Evolutionary conservation across 1,140 invertebrate species (phyloP).

Genomic region (Drosophila ananassae): DNA sequence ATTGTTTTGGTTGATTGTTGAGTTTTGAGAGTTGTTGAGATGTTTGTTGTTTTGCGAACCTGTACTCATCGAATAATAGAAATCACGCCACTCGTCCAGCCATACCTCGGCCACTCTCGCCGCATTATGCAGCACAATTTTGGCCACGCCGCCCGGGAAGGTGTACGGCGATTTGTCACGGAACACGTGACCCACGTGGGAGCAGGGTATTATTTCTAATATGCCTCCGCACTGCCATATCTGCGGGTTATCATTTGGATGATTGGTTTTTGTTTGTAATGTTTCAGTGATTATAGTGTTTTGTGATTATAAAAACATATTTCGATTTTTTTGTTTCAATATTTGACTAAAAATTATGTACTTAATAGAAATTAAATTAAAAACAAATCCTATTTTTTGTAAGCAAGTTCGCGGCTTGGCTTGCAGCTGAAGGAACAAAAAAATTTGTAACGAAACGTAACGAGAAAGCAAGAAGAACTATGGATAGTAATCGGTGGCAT

Average conservation of each 20-base stretch:
- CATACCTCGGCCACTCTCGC: conserved; percentile 98
- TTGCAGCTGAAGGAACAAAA: conserved; percentile 48
- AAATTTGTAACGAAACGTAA: conserved; percentile 42
- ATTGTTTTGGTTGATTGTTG: conserved; percentile 25
- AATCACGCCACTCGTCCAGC: conserved; percentile 99
- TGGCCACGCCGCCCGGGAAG: conserved; percentile 99
- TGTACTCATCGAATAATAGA: conserved; percentile 99
- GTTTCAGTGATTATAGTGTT: conserved; percentile 43
- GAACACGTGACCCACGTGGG: conserved; percentile 99
- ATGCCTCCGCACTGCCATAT: conserved; percentile 99
- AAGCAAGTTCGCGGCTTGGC: conserved; percentile 61
- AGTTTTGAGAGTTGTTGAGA: background rate
- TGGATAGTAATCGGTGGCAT: conserved; percentile 22
- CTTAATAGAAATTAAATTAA: conserved; percentile 36
- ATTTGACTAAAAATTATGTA: conserved; percentile 14
- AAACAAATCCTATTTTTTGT: conserved; percentile 45
- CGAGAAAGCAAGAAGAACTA: conserved; percentile 33
- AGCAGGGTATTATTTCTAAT: conserved; percentile 97
- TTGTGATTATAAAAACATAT: conserved; percentile 51
- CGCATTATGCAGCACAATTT: conserved; percentile 97
- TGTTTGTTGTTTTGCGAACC: conserved; percentile 87
- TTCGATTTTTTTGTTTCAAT: conserved; percentile 20
- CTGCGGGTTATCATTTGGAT: conserved; percentile 85
- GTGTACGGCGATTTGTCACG: conserved; percentile 99
- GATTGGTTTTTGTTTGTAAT: conserved; percentile 51